Base-by-base conservation (phyloP, 2,113 vertebrate genomes). In the Pan troglodytes region DNA sequence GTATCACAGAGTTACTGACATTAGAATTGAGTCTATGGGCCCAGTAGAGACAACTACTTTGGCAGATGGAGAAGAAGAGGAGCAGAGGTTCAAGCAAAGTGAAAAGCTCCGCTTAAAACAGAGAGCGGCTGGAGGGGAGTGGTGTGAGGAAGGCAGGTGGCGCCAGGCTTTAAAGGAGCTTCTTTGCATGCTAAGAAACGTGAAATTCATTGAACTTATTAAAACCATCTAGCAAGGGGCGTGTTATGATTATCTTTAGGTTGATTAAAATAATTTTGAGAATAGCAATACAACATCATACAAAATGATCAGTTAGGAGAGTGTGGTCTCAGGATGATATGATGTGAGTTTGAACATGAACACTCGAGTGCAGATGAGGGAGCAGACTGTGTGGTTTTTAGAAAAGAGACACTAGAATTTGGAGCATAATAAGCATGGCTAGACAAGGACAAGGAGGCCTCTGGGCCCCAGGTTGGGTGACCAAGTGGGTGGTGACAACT, bases 221-320 rank as follows among this genome's bases (percentile, higher is more conserved):
- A 23, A 96, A 86, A 75, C 1, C 16, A 4, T 70, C 38, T 75
- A 57, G 52, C 9, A 78, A 48, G 55, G 4, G 10, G 3, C 43
- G 16, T 30, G n/a, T 45, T 78, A 11, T 18, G 23, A 38, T 67
- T 38, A 43, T 73, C 45, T 79, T 67, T 61, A n/a, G 9, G 70
- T 59, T 94, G 88, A 87, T 81, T 70, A 70, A 92, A 95, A 61
- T 93, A 61, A 68, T n/a, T 80, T 64, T 67, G 64, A 78, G 64
- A 94, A 40, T 52, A 93, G 27, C 68, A 30, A 25, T 59, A 20
- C 17, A 35, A 64, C 10, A 2, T 50, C 25, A 55, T 80, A 48
- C 70, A 79, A 83, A 75, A 30, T 0, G 1, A 35, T 80, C 45
- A 78, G 0, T 64, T 45, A 45, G 90, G 35, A 84, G 40, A 76